phyloP scores from a whole-genome alignment of 2,797 vertebrate genomes.

The Lutjanus argentimaculatus region DNA sequence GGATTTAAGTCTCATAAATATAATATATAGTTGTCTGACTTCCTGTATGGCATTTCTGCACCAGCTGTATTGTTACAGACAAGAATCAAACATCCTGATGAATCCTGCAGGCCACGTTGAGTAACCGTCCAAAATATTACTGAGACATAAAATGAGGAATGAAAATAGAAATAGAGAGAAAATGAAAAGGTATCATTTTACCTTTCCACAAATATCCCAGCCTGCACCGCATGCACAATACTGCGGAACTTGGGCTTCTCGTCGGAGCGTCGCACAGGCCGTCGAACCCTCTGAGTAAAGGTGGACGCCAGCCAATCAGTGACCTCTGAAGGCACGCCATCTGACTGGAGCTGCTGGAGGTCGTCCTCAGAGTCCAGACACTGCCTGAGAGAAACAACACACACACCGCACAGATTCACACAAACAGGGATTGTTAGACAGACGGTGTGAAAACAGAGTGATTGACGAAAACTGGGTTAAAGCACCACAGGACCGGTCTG shows the following conservation, averaged over 20 bases:
- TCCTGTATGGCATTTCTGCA: not conserved
- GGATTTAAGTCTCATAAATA: conserved; percentile 15
- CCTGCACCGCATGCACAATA: conserved; percentile 95
- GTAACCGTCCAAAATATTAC: not conserved
- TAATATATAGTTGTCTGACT: not conserved
- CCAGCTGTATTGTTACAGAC: not conserved
- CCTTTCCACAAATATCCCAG: conserved; percentile 96
- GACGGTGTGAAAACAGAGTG: not conserved
- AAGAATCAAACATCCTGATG: conserved; percentile 1
- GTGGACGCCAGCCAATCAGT: conserved; percentile 95
- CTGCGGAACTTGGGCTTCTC: conserved; percentile 96
- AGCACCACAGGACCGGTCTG: not conserved
- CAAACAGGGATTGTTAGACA: not conserved
- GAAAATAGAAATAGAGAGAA: not conserved
- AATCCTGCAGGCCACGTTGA: not conserved
- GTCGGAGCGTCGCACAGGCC: conserved; percentile 86
- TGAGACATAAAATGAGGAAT: not conserved
- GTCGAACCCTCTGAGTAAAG: conserved; percentile 91
- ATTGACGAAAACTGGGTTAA: not conserved
- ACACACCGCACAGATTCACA: not conserved
- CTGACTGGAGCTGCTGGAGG: conserved; percentile 92
- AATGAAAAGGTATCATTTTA: conserved; percentile 44
- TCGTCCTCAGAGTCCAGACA: conserved; percentile 93
- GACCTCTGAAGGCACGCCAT: conserved; percentile 93
- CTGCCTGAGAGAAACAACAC: conserved; percentile 81